phyloP scores from a whole-genome alignment of 2,113 vertebrate genomes.

The Hiodon tergisus region DNA sequence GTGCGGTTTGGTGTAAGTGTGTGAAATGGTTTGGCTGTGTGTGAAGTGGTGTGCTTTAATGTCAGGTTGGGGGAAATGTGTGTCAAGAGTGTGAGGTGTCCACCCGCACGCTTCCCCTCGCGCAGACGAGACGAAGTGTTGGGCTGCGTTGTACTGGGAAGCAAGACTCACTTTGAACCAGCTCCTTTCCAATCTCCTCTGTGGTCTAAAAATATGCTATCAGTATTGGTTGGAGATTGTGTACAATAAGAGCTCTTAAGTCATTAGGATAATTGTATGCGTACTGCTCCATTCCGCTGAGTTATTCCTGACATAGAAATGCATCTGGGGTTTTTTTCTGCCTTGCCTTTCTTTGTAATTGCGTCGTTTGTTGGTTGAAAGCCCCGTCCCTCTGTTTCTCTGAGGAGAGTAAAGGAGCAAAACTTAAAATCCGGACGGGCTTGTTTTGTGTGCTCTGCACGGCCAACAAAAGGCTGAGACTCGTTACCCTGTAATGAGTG shows the following conservation, averaged over 20 bases:
- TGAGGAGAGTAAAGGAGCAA: conserved; percentile 16
- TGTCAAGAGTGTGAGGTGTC: too few species aligned
- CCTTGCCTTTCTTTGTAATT: conserved; percentile 31
- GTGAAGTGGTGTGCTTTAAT: not conserved
- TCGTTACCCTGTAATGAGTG: conserved; percentile 21
- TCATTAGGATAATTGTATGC: conserved; percentile 20
- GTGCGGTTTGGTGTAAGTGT: not conserved
- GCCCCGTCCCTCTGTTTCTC: conserved; percentile 27
- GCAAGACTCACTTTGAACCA: not conserved
- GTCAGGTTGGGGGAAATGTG: not conserved
- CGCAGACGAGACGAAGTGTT: not conserved
- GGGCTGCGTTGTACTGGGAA: not conserved
- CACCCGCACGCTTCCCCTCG: too few species aligned
- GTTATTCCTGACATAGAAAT: conserved; percentile 24
- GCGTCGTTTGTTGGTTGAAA: conserved; percentile 31
- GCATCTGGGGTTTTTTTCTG: conserved; percentile 31
- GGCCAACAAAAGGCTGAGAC: not conserved
- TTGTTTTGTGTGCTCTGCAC: conserved; percentile 14
- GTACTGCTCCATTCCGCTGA: conserved; percentile 9
- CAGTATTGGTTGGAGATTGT: conserved; percentile 23
- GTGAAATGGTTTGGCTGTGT: not conserved
- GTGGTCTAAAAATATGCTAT: conserved; percentile 15
- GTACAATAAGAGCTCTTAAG: conserved; percentile 23
- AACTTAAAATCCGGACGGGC: conserved; percentile 25
- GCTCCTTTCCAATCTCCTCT: not conserved